These are phyloP conservation scores for Ferrisia virgata DNA, from an alignment of 2,888 invertebrate genomes.

Conservation along the genomic window DNA sequence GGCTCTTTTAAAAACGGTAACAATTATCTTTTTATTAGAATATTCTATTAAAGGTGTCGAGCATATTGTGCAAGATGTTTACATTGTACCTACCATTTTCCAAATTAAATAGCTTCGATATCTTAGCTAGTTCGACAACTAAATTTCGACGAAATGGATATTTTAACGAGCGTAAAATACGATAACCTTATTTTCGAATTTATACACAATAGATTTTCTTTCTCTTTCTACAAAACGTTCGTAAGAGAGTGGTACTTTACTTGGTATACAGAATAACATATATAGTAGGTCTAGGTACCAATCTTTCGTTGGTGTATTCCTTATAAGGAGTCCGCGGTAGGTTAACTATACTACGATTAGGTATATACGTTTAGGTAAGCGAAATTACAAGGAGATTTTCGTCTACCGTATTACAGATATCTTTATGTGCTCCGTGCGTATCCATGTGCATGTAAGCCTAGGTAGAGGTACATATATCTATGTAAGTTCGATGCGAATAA, in stretches of 20 bases:
- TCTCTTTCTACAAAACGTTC: no score
- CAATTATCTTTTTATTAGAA: slow-evolving; percentile 34
- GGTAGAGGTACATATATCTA: no score
- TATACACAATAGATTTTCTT: background rate
- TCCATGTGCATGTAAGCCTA: no score
- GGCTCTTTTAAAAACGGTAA: slow-evolving; percentile 23
- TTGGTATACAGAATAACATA: no score
- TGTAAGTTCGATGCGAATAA: background rate
- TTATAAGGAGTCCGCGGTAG: background rate
- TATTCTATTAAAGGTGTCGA: slow-evolving; percentile 22
- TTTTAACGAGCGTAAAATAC: background rate
- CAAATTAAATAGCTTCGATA: slow-evolving; percentile 13
- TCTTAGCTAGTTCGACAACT: background rate
- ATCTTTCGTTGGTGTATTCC: background rate
- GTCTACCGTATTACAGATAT: no score
- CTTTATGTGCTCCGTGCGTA: no score
- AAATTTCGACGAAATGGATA: slow-evolving; percentile 19
- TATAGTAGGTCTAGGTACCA: background rate
- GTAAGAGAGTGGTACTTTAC: no score
- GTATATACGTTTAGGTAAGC: background rate
- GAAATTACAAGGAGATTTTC: background rate
- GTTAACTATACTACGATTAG: no score
- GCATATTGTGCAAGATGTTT: slow-evolving; percentile 35
- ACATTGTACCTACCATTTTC: slow-evolving; percentile 31
- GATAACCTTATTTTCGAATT: background rate